A percentile compares a stretch with the other conserved stretches of the same genome.
These are phyloP conservation scores for Hippocampus comes DNA, from an alignment of 2,113 vertebrate species.

Conservation along the genomic window DNA sequence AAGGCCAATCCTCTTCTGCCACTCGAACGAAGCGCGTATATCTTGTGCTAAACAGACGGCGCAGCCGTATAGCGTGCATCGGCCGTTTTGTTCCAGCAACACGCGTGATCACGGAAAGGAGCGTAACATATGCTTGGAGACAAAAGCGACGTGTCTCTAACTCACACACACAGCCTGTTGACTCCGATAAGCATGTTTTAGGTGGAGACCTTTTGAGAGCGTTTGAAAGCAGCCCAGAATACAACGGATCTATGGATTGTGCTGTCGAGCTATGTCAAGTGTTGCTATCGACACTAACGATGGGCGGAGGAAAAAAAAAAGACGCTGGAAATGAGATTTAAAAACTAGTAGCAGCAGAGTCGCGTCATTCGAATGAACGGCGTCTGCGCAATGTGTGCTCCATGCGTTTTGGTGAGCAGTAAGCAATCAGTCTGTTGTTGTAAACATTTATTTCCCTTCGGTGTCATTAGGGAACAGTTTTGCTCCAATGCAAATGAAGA, in stretches of 20 bases:
- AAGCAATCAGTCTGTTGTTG: slow-evolving; percentile 16
- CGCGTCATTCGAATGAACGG: too few species aligned
- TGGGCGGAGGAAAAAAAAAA: background rate
- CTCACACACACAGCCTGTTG: slow-evolving; percentile 42
- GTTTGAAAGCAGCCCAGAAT: slow-evolving; percentile 8
- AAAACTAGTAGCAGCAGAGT: too few species aligned
- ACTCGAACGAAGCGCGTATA: slow-evolving; percentile 11
- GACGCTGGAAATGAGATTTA: background rate
- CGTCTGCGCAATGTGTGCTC: background rate
- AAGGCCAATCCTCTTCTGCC: slow-evolving; percentile 15
- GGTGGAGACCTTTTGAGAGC: slow-evolving; percentile 34
- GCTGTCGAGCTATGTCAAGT: background rate
- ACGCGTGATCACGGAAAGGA: slow-evolving; percentile 24
- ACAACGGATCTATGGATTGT: slow-evolving; percentile 8
- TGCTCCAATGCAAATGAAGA: slow-evolving; percentile 32
- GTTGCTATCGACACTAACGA: background rate
- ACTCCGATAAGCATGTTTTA: slow-evolving; percentile 57
- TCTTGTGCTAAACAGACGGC: slow-evolving; percentile 17
- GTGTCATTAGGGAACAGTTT: slow-evolving; percentile 37
- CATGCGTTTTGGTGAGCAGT: background rate
- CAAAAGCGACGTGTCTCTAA: slow-evolving; percentile 57
- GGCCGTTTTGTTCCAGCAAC: slow-evolving; percentile 44
- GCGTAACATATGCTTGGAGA: slow-evolving; percentile 51
- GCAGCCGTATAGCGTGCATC: slow-evolving; percentile 40
- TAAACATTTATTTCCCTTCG: slow-evolving; percentile 20